Evolutionary conservation across 1,140 invertebrate species (phyloP).

Genomic region (Aplysia californica): DNA sequence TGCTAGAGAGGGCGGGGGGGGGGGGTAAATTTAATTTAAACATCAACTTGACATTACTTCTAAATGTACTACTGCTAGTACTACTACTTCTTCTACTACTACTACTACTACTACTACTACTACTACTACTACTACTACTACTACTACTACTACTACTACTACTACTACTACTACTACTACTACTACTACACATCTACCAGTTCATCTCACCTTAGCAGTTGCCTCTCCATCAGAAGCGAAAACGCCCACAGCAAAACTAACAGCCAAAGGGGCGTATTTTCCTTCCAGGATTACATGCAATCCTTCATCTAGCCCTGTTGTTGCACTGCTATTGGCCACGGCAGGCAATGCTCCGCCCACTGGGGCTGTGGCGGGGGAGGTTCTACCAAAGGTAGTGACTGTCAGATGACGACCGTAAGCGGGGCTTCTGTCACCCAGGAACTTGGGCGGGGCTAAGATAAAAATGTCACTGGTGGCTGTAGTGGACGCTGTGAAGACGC

Average conservation of each 20-base stretch:
- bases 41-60: no score
- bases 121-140: no score
- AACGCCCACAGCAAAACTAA: neutral
- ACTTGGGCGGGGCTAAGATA: constrained; percentile 8
- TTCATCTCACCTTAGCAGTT: neutral
- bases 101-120: no score
- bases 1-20: no score
- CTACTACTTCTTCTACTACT: no score
- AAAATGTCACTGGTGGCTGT: neutral
- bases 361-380: neutral
- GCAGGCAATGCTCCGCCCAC: neutral
- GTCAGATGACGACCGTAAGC: constrained; percentile 23
- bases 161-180: no score
- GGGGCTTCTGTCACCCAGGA: constrained; percentile 1
- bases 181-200: no score
- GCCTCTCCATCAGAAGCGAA: neutral
- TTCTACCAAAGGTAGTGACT: no score
- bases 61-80: no score
- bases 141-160: no score
- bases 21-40: no score
- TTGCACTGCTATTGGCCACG: neutral
- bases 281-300: neutral
- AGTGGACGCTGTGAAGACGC: neutral
- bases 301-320: neutral
- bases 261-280: neutral